Evolutionary conservation across 2,113 vertebrate genomes (phyloP).

Genomic region (Columba janthina): DNA sequence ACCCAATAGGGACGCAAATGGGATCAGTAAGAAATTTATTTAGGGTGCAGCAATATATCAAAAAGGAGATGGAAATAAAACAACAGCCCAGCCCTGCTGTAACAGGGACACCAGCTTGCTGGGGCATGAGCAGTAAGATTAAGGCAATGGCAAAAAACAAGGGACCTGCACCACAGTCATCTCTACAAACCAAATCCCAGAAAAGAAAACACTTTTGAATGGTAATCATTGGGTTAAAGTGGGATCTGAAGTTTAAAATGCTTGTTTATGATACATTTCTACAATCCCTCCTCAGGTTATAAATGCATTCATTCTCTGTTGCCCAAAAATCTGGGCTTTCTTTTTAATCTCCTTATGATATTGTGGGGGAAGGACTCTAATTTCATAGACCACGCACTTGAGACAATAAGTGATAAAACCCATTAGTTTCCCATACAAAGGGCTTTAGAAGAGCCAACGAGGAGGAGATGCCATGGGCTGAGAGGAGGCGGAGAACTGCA

Average conservation of each 20-base stretch:
- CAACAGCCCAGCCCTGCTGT: neutral
- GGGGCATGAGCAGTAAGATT: neutral
- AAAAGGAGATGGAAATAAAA: neutral
- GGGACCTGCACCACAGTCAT: neutral
- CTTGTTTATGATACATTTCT: neutral
- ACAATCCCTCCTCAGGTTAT: neutral
- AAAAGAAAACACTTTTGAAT: neutral
- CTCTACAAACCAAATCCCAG: neutral
- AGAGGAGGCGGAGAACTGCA: neutral
- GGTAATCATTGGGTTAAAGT: neutral
- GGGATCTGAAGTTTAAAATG: neutral
- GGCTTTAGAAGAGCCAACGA: neutral
- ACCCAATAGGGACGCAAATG: neutral
- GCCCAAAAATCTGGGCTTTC: neutral
- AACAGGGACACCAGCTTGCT: neutral
- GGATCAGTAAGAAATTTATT: constrained; percentile 29
- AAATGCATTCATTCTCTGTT: neutral
- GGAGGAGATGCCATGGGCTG: neutral
- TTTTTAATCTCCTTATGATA: neutral
- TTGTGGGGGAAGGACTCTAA: neutral
- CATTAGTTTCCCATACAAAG: neutral
- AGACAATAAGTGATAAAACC: neutral
- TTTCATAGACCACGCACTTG: neutral
- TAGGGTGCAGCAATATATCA: neutral
- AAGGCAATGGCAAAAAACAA: neutral